Evolutionary conservation across 1,140 invertebrate genomes (phyloP).

Genomic region (Archivesica marissinica): DNA sequence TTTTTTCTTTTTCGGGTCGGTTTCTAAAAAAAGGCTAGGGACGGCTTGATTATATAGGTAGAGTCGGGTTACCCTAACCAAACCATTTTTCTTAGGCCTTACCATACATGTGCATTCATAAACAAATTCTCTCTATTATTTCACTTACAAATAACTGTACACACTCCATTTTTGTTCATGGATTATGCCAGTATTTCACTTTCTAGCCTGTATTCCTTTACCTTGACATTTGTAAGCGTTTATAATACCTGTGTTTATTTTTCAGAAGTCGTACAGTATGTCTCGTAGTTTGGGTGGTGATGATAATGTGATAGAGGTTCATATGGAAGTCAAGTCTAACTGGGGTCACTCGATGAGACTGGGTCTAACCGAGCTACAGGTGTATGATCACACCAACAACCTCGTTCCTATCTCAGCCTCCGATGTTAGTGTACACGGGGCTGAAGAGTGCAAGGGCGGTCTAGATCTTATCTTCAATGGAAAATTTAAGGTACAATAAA

Average conservation of each 20-base stretch:
- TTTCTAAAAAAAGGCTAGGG: no score
- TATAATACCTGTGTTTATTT: not conserved
- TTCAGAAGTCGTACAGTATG: slow-evolving; percentile 11
- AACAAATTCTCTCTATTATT: no score
- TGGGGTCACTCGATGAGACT: slow-evolving; percentile 80
- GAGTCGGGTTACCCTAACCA: no score
- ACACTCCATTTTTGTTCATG: no score
- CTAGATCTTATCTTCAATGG: slow-evolving; percentile 76
- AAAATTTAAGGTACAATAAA: slow-evolving; percentile 75
- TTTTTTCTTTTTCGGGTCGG: no score
- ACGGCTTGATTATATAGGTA: no score
- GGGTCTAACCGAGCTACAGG: slow-evolving; percentile 81
- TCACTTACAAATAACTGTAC: no score
- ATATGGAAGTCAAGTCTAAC: slow-evolving; percentile 77
- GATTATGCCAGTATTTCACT: no score
- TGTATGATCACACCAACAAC: slow-evolving; percentile 70
- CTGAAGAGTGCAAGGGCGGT: slow-evolving; percentile 60
- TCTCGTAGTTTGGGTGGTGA: not conserved
- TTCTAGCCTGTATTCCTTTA: no score
- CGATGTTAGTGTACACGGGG: slow-evolving; percentile 73
- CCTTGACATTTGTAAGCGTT: not conserved
- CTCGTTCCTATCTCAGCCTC: slow-evolving; percentile 68
- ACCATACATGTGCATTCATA: no score
- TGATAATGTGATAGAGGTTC: slow-evolving; percentile 61
- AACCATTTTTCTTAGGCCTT: no score